A percentile compares a stretch with the other conserved stretches of the same genome.
phyloP scores from a whole-genome alignment of 2,113 vertebrate species.

The Lipotes vexillifer region DNA sequence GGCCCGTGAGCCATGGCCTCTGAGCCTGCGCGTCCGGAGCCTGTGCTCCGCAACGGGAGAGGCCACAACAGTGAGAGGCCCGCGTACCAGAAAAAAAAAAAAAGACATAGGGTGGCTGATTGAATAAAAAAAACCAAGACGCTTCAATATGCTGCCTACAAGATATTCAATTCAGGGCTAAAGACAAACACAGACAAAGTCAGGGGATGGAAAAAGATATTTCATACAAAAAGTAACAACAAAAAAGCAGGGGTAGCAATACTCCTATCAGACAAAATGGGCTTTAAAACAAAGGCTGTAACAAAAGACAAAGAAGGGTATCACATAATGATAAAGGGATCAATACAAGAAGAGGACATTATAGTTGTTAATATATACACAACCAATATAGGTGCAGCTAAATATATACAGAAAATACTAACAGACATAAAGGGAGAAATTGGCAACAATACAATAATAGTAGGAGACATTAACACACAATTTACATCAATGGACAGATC shows the following conservation, averaged over 20 bases:
- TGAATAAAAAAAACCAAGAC: background rate
- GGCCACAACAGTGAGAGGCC: no score
- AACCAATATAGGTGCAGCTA: background rate
- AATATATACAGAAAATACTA: background rate
- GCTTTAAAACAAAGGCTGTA: background rate
- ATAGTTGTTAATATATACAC: background rate
- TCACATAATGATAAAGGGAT: background rate
- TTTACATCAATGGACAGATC: no score
- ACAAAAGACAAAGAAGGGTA: background rate
- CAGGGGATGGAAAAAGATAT: background rate
- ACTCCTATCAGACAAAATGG: background rate
- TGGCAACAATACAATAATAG: no score
- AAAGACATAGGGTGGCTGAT: background rate
- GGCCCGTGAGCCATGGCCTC: no score
- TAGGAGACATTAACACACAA: no score
- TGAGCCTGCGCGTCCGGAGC: no score
- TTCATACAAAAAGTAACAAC: background rate
- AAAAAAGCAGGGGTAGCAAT: background rate
- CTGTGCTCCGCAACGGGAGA: no score
- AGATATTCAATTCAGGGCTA: background rate
- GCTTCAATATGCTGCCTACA: background rate
- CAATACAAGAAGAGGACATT: background rate
- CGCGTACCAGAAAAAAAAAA: no score
- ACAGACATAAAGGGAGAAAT: no score
- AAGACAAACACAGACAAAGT: background rate